Evolutionary conservation across 92 coral and sea anemone genomes (phyloP).

Genomic region (Epizoanthus ramosus): DNA sequence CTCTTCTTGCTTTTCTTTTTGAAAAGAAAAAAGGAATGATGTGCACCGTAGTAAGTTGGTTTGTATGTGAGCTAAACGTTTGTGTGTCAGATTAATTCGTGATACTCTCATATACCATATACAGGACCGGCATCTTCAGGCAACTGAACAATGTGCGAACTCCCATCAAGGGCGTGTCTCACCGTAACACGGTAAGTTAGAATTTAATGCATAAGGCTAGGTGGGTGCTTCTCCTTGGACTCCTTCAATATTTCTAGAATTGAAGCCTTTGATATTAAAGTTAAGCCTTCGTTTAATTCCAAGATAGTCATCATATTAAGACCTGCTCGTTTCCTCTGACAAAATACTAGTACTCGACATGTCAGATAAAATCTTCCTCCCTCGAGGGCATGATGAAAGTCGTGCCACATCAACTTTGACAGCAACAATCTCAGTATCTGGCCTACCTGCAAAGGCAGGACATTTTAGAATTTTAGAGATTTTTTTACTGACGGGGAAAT

Average conservation of each 20-base stretch:
- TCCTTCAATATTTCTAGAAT: conserved; percentile 1
- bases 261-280: conserved; percentile 9
- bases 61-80: neutral
- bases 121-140: conserved; percentile 57
- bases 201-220: neutral
- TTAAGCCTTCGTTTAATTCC: neutral
- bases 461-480: too few relatives aligned
- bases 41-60: neutral
- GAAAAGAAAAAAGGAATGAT: too few relatives aligned
- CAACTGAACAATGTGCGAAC: conserved; percentile 39
- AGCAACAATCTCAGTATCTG: too few relatives aligned
- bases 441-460: too few relatives aligned
- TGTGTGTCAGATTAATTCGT: neutral
- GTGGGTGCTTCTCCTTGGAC: neutral
- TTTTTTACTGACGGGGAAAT: neutral
- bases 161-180: conserved; percentile 56
- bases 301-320: neutral
- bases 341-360: too few relatives aligned
- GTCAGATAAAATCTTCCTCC: too few relatives aligned
- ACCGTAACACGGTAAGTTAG: conserved; percentile 66
- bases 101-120: neutral
- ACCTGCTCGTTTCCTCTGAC: neutral
- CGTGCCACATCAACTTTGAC: too few relatives aligned
- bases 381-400: too few relatives aligned
- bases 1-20: too few relatives aligned